A percentile compares a stretch with the other conserved stretches of the same genome.
These are phyloP conservation scores for Alcedo quadribrachys DNA, from an alignment of 2,797 vertebrate genomes.

Conservation along the genomic window DNA sequence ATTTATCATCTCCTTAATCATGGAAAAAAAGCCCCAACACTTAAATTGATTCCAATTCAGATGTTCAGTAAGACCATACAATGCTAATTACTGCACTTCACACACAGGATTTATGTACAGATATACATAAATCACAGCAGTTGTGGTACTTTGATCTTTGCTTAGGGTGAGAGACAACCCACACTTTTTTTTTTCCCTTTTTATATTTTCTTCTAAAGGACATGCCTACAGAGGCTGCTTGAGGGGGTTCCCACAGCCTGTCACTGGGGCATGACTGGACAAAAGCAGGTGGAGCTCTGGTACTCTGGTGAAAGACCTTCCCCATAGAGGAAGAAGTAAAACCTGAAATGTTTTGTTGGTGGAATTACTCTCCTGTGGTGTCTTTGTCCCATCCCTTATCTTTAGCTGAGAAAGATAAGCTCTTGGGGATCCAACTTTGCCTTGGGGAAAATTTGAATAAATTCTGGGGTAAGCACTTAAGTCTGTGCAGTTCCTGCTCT, in stretches of 20 bases:
- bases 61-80: background rate
- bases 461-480: background rate
- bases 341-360: background rate
- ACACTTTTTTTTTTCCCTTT: background rate
- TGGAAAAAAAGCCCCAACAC: background rate
- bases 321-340: background rate
- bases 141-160: slow-evolving; percentile 15
- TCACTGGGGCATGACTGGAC: background rate
- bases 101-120: slow-evolving; percentile 42
- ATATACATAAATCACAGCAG: slow-evolving; percentile 5
- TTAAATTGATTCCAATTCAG: background rate
- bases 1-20: background rate
- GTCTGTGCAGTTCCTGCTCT: slow-evolving; percentile 52
- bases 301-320: background rate
- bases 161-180: background rate
- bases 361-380: background rate
- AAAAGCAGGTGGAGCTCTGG: slow-evolving; percentile 17
- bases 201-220: background rate
- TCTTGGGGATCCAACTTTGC: slow-evolving; percentile 7
- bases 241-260: background rate
- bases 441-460: background rate
- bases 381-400: slow-evolving; percentile 15
- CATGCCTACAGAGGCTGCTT: background rate
- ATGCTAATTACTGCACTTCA: slow-evolving; percentile 1
- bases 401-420: slow-evolving; percentile 31